Conservation (phyloP, 2,888 invertebrate genomes). For the Keiferia lycopersicella region DNA sequence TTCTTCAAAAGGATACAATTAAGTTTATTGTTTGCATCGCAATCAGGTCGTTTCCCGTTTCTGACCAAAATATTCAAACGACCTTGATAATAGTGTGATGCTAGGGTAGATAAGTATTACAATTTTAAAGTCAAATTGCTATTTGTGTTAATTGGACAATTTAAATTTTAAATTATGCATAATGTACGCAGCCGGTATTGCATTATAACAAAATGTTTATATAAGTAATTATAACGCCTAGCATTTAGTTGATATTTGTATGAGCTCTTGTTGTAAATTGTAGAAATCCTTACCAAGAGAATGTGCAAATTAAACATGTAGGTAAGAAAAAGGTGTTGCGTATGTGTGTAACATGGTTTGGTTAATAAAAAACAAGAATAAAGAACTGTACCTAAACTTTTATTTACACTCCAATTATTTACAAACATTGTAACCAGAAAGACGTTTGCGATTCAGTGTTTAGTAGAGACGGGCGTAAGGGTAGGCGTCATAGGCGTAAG, state of each 20-base stretch:
- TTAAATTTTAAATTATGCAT: constrained; percentile 40
- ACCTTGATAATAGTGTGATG: constrained; percentile 36
- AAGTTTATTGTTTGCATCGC: constrained; percentile 33
- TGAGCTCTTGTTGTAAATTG: constrained; percentile 1
- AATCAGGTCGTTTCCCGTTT: constrained; percentile 30
- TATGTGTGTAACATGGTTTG: neutral
- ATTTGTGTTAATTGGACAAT: constrained; percentile 44
- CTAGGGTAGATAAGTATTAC: constrained; percentile 34
- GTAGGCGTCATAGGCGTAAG: constrained; percentile 32
- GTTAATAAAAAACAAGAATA: constrained; percentile 19
- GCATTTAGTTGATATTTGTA: neutral
- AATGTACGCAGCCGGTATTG: constrained; percentile 25
- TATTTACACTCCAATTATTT: constrained; percentile 52
- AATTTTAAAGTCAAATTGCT: constrained; percentile 34
- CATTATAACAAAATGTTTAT: constrained; percentile 16
- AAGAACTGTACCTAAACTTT: constrained; percentile 34
- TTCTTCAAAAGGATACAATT: constrained; percentile 37
- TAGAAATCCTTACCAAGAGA: neutral
- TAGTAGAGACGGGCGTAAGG: constrained; percentile 44
- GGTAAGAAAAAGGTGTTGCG: neutral
- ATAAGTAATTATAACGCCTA: neutral
- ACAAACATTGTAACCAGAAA: constrained; percentile 33
- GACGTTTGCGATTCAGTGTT: constrained; percentile 28
- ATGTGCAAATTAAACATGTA: neutral
- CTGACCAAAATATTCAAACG: constrained; percentile 31